phyloP scores from a whole-genome alignment of 2,888 invertebrate species.

The Synanthedon tipuliformis region DNA sequence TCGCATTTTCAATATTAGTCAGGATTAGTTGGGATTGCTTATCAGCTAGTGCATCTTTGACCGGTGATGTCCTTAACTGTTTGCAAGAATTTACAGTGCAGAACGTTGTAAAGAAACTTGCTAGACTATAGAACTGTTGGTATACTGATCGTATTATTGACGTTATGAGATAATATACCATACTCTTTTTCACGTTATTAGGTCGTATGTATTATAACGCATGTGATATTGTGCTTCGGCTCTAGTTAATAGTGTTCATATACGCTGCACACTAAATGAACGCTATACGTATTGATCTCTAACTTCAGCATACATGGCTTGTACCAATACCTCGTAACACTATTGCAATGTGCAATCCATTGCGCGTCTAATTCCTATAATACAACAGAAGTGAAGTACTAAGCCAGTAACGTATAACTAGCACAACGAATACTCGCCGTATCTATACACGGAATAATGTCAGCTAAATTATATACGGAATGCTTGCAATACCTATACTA shows the following conservation, averaged over 20 bases:
- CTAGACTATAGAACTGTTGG: too few species aligned
- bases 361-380: background rate
- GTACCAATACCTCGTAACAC: background rate
- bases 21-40: too few species aligned
- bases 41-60: too few species aligned
- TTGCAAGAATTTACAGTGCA: too few species aligned
- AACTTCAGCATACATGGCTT: background rate
- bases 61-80: too few species aligned
- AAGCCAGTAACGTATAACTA: background rate
- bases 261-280: background rate
- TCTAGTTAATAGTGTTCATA: background rate
- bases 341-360: background rate
- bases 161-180: too few species aligned
- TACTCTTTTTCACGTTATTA: too few species aligned
- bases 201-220: background rate
- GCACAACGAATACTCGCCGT: background rate
- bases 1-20: too few species aligned
- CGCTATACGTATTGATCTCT: background rate
- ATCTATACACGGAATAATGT: background rate
- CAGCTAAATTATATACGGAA: background rate
- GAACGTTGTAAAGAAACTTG: too few species aligned
- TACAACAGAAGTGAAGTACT: background rate
- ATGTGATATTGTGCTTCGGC: background rate
- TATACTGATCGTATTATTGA: too few species aligned
- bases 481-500: slow-evolving; percentile 19